Conservation (phyloP, 1,140 invertebrate genomes). For the Gonioctena quinquepunctata region DNA sequence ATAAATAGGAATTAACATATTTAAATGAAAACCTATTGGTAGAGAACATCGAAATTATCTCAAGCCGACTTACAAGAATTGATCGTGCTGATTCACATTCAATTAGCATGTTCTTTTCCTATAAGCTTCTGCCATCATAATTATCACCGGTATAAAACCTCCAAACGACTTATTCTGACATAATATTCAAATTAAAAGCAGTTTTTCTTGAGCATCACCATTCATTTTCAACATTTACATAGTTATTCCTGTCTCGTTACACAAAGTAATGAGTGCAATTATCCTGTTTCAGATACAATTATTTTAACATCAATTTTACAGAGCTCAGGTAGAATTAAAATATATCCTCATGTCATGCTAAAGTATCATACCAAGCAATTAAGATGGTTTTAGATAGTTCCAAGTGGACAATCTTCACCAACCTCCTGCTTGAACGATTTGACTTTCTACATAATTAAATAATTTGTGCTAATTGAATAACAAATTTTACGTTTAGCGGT, state of each 20-base stretch:
- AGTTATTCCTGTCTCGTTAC: constrained; percentile 42
- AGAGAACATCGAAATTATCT: too few relatives aligned
- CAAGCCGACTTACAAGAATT: too few relatives aligned
- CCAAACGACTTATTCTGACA: neutral
- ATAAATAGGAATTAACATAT: too few relatives aligned
- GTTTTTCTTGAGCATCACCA: neutral
- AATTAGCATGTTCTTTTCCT: neutral
- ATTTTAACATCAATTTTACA: constrained; percentile 51
- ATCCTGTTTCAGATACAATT: constrained; percentile 49
- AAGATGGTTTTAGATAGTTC: constrained; percentile 46
- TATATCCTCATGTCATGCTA: constrained; percentile 43
- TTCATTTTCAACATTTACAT: constrained; percentile 29
- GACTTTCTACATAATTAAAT: constrained; percentile 28
- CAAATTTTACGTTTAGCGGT: constrained; percentile 18
- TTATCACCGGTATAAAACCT: neutral
- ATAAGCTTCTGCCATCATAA: neutral
- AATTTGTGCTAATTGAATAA: constrained; percentile 32
- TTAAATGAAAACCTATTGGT: too few relatives aligned
- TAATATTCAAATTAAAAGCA: constrained; percentile 16
- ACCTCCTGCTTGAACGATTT: constrained; percentile 32
- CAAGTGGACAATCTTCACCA: constrained; percentile 42
- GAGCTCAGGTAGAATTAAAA: constrained; percentile 36
- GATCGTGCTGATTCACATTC: neutral
- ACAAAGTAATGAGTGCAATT: constrained; percentile 50
- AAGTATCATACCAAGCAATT: constrained; percentile 43